These are phyloP conservation scores for Polyommatus icarus DNA, from an alignment of 2,888 invertebrate genomes.

Conservation along the genomic window DNA sequence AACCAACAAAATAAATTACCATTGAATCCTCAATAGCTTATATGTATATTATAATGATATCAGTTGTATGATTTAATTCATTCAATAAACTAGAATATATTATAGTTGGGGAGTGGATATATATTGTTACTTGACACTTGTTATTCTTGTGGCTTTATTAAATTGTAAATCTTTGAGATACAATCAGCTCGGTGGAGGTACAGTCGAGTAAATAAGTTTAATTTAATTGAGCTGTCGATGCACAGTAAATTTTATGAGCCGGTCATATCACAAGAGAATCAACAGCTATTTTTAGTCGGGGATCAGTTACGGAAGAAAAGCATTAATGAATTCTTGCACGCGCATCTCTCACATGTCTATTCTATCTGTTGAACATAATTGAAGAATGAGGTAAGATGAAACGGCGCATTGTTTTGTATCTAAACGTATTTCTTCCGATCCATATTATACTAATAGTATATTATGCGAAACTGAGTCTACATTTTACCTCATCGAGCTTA, in stretches of 20 bases:
- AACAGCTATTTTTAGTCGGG: neutral
- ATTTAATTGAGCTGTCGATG: neutral
- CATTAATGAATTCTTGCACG: neutral
- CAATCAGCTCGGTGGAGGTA: neutral
- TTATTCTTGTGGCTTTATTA: neutral
- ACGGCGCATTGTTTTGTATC: too few relatives aligned
- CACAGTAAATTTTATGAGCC: neutral
- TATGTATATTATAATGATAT: too few relatives aligned
- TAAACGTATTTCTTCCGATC: too few relatives aligned
- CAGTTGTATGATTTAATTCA: neutral
- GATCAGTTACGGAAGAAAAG: neutral
- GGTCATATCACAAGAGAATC: neutral
- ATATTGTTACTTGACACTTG: neutral
- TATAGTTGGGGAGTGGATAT: neutral
- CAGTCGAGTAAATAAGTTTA: neutral
- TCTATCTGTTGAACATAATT: neutral
- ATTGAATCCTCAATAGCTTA: too few relatives aligned
- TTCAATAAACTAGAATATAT: neutral
- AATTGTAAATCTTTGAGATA: conserved; percentile 22
- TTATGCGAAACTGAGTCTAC: too few relatives aligned
- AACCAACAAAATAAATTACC: too few relatives aligned
- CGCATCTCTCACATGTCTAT: neutral
- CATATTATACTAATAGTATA: too few relatives aligned
- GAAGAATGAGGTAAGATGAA: neutral
- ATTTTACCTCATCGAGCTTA: too few relatives aligned